A percentile compares a stretch with the other conserved stretches of the same genome.
These are phyloP conservation scores for Chrysogorgia sp. DNA, from an alignment of 92 coral and sea anemone genomes.

Conservation along the genomic window DNA sequence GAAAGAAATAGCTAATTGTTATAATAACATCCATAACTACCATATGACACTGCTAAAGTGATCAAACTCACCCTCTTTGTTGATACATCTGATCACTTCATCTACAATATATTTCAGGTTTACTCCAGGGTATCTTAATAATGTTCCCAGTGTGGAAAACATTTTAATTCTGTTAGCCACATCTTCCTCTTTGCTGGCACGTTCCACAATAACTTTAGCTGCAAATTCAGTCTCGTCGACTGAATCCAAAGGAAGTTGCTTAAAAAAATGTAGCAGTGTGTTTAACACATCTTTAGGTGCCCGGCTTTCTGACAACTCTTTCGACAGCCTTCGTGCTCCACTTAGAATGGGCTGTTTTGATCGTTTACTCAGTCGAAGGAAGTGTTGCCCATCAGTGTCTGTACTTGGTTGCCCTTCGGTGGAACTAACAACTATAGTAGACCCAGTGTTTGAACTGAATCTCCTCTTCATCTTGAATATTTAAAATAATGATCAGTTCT, in stretches of 20 bases:
- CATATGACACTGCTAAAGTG: too few relatives aligned
- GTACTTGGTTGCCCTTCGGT: slow-evolving; percentile 17
- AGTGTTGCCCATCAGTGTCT: slow-evolving; percentile 37
- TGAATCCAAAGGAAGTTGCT: slow-evolving; percentile 78
- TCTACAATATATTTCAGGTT: slow-evolving; percentile 73
- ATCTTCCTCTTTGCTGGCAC: slow-evolving; percentile 74
- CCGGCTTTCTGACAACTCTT: slow-evolving; percentile 72
- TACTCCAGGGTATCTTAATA: slow-evolving; percentile 80
- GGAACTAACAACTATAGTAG: slow-evolving; percentile 10
- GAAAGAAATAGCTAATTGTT: too few relatives aligned
- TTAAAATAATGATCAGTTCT: too few relatives aligned
- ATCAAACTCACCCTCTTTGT: slow-evolving; percentile 61
- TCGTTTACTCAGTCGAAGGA: slow-evolving; percentile 62
- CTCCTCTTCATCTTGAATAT: slow-evolving; percentile 35
- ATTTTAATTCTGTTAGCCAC: slow-evolving; percentile 71
- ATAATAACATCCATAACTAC: too few relatives aligned
- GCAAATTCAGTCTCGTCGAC: slow-evolving; percentile 85
- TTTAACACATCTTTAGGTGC: slow-evolving; percentile 79
- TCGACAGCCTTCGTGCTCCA: slow-evolving; percentile 74
- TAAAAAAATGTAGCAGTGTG: slow-evolving; percentile 78
- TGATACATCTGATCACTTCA: slow-evolving; percentile 71
- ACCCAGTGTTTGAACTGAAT: slow-evolving; percentile 16
- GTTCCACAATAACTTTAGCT: slow-evolving; percentile 79
- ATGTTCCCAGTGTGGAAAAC: slow-evolving; percentile 72
- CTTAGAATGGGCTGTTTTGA: slow-evolving; percentile 61